Base-by-base conservation (phyloP, 2,113 vertebrate species). In the Sinocyclocheilus grahami region DNA sequence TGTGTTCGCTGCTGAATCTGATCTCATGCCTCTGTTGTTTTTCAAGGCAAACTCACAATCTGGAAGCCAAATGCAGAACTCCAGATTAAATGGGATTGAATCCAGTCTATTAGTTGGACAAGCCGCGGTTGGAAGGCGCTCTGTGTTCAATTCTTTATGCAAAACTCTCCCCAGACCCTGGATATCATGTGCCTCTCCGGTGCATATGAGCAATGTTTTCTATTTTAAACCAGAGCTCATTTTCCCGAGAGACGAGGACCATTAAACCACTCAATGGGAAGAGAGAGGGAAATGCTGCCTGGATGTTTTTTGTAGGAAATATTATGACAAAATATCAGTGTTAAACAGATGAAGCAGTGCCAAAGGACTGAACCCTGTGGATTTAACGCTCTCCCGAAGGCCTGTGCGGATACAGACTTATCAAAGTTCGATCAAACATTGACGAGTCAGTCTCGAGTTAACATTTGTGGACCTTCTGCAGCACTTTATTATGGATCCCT, bases 81-180 rank as follows among this genome's bases (percentile, higher is more conserved):
- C 80, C 87, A 75, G 76, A 69, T 71, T 79, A 72, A 53, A 37
- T 55, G 76, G 80, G 79, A 87, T 53, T 71, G 81, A 63, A 86
- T 82, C 87, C 84, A 86, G 30, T 89, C 62, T 82, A 84, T 86
- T 83, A 58, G 78, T 65, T 67, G 82, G 60, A 87, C 83, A 78
- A 82, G 87, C 75, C 60, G 82, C 63, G 86, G 88, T 86, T 85
- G 53, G 86, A 85, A 48, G 67, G 27, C 85, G 83, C 30, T 63
- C 83, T 62, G 67, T 79, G 72, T 85, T 86, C 58, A 22, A 51
- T 85, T 65, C 84, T 83, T 89, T 91, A 91, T 91, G 90, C 89
- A 91, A 90, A 85, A 81, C 86, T 80, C 87, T 79, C 60, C 86
- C 84, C 78, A 78, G 86, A 86, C 78, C 86, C 18, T 55, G 82